Evolutionary conservation across 2,113 vertebrate species (phyloP).

Genomic region (Notarius lentiginosus): DNA sequence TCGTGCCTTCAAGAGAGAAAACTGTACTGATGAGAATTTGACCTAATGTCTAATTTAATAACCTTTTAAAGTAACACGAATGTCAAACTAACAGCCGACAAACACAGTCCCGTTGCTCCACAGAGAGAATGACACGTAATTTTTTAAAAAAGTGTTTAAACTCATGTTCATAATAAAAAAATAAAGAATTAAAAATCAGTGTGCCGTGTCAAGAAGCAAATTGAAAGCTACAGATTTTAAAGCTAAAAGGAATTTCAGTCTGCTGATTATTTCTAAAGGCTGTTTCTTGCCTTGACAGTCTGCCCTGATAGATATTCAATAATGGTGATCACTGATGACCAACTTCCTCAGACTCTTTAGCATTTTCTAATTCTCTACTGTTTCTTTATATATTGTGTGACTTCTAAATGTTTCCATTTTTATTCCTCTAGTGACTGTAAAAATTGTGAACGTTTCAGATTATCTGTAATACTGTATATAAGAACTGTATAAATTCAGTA

Average conservation of each 20-base stretch:
- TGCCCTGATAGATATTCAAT: slow-evolving; percentile 9
- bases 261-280: slow-evolving; percentile 20
- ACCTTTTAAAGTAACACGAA: not conserved
- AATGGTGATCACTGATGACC: slow-evolving; percentile 31
- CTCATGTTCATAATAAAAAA: not conserved
- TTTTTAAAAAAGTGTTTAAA: not conserved
- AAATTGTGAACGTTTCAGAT: slow-evolving; percentile 52
- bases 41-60: slow-evolving; percentile 22
- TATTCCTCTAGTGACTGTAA: slow-evolving; percentile 50
- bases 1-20: not conserved
- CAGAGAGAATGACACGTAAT: not conserved
- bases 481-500: slow-evolving; percentile 57
- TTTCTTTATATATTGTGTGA: slow-evolving; percentile 10
- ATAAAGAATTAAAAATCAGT: not conserved
- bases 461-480: slow-evolving; percentile 57
- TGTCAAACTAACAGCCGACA: slow-evolving; percentile 1
- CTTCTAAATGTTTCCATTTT: slow-evolving; percentile 10
- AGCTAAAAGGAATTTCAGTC: slow-evolving; percentile 13
- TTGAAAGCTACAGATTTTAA: not conserved
- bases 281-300: slow-evolving; percentile 12
- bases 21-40: not conserved
- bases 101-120: slow-evolving; percentile 4
- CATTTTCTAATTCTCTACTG: slow-evolving; percentile 30
- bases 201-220: not conserved
- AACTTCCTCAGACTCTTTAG: slow-evolving; percentile 16